Evolutionary conservation across 2,797 vertebrate species (phyloP).

Genomic region (Calcarius lapponicus): DNA sequence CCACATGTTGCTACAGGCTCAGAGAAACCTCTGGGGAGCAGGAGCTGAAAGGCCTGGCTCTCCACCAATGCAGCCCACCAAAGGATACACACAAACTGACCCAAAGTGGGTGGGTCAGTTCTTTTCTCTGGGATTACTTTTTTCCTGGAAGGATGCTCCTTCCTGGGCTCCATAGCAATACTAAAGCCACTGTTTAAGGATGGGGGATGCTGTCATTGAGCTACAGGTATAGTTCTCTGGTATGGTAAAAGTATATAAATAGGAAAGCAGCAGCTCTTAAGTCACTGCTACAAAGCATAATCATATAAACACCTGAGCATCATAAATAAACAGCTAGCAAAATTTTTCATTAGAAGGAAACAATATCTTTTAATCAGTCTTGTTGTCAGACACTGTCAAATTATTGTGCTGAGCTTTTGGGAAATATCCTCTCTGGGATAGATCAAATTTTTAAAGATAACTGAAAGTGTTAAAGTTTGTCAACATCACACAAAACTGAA

Average conservation of each 20-base stretch:
- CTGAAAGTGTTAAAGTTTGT: background rate
- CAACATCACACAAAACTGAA: background rate
- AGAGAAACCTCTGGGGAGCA: background rate
- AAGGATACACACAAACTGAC: background rate
- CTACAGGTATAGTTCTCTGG: background rate
- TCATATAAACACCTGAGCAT: background rate
- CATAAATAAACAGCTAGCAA: background rate
- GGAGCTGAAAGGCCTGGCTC: background rate
- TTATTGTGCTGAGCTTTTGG: background rate
- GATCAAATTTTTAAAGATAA: background rate
- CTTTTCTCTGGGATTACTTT: background rate
- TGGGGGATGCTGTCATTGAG: fast-evolving
- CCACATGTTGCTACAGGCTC: background rate
- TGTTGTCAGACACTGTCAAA: background rate
- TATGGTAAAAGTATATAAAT: background rate
- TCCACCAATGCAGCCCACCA: background rate
- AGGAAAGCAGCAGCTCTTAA: background rate
- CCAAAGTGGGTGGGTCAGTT: background rate
- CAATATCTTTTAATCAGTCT: background rate
- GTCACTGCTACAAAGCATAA: background rate
- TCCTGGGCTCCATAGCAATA: background rate
- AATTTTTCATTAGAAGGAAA: background rate
- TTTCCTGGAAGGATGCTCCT: background rate
- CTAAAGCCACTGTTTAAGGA: background rate
- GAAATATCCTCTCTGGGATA: background rate